Evolutionary conservation across 2,113 vertebrate species (phyloP), one percentile per base, ranked within the genome.

Genomic region (Capra hircus): DNA sequence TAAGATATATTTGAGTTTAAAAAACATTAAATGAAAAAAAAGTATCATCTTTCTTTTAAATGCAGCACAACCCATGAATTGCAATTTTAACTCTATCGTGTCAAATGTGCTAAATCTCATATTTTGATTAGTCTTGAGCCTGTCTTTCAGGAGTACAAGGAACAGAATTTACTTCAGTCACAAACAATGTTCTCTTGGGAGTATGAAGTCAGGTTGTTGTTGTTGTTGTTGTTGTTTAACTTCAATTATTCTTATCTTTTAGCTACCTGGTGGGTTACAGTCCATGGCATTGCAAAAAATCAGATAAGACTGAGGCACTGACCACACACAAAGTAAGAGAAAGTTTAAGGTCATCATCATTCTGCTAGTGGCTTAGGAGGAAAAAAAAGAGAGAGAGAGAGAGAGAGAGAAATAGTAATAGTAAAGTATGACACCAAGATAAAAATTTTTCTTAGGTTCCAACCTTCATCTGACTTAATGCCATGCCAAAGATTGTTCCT

Each of bases 31-130:
- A 53, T 52, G n/a, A 5, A 81, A 81, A 89, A 88, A 62, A 28
- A 0, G 36, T 77, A 88, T 4, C 7, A 33, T 5, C 4, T 88
- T 93, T 91, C 9, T 80, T 55, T 81, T 67, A 91, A 89, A 93
- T 28, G 28, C 28, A 93, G 12, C 43, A 1, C 48, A 93, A 80
- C 0, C 17, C 8, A 16, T 57, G 45, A 91, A 64, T 30, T 83
- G 1, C 36, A 87, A 81, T 87, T 84, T 97, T 96, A 97, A 97
- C 52, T 93, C 36, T 33, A 95, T 97, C 30, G 2, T 93, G 19
- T 77, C 86, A 77, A 23, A 86, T 85, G 11, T 78, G 33, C 15
- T 95, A 52, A 67, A 78, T 87, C 43, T 85, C 23, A 53, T 52
- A 9, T 25, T 94, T 97, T 4, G 2, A 57, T 86, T 85, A 45